Evolutionary conservation across 2,113 vertebrate species (phyloP).

Genomic region (Corythaixoides concolor): DNA sequence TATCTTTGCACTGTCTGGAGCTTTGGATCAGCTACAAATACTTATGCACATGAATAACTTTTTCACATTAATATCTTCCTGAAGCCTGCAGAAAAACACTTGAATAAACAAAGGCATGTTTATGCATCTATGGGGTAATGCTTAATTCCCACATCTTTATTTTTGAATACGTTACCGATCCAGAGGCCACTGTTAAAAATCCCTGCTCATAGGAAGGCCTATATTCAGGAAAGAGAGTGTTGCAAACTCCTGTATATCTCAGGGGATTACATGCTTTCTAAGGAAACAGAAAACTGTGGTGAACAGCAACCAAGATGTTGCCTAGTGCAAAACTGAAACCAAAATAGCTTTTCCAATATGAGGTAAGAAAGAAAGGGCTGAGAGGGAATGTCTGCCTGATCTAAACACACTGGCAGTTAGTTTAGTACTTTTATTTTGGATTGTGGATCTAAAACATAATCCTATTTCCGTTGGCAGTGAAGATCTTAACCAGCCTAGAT

Average conservation of each 20-base stretch:
- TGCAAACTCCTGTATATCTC: background rate
- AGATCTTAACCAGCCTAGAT: background rate
- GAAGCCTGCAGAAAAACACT: background rate
- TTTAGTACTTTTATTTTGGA: conserved; percentile 15
- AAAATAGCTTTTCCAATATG: background rate
- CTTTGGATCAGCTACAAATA: background rate
- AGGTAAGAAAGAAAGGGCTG: background rate
- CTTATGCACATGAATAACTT: background rate
- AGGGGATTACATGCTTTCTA: background rate
- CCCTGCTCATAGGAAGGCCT: background rate
- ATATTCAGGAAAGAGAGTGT: background rate
- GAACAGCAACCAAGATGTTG: background rate
- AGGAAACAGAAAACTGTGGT: background rate
- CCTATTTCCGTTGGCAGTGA: conserved; percentile 18
- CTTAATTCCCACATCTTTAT: background rate
- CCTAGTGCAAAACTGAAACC: conserved; percentile 35
- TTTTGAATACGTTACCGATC: background rate
- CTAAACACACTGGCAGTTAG: background rate
- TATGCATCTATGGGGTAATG: background rate
- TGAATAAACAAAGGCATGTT: background rate
- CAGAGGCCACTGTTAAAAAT: background rate
- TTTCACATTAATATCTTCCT: background rate
- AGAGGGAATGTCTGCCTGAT: background rate
- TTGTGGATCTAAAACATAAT: background rate
- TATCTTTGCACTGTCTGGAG: background rate